Percentiles rank a stretch among this genome's conserved stretches.
These are phyloP conservation scores for Syngnathus scovelli DNA, from an alignment of 2,113 vertebrate genomes.

Conservation along the genomic window DNA sequence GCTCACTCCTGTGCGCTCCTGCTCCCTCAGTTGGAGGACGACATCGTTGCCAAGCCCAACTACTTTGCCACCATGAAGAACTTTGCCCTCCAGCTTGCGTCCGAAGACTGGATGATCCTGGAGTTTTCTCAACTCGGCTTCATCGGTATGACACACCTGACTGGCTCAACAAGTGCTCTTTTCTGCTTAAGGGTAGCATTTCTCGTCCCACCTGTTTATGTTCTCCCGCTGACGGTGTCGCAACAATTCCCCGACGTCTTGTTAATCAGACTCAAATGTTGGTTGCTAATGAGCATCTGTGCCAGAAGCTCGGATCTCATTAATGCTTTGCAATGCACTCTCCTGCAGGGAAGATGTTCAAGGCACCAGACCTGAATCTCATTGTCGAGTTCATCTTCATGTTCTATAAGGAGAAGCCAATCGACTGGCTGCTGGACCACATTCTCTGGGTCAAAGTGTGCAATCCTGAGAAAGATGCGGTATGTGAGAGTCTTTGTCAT, in stretches of 20 bases:
- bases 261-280: constrained; percentile 2
- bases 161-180: neutral
- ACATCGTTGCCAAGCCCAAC: constrained; percentile 98
- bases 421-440: constrained; percentile 96
- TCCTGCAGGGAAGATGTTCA: constrained; percentile 94
- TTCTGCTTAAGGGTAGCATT: neutral
- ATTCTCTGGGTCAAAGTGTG: constrained; percentile 99
- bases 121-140: constrained; percentile 98
- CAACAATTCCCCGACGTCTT: neutral
- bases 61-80: constrained; percentile 99
- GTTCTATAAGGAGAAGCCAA: constrained; percentile 99
- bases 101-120: constrained; percentile 99
- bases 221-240: neutral
- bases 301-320: neutral
- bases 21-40: constrained; percentile 86
- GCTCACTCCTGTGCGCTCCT: neutral
- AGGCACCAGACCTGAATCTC: constrained; percentile 92
- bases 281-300: constrained; percentile 9
- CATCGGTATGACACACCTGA: constrained; percentile 77
- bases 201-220: neutral
- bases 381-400: constrained; percentile 99
- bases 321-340: constrained; percentile 10
- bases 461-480: constrained; percentile 97
- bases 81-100: constrained; percentile 94
- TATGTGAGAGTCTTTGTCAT: constrained; percentile 47